phyloP scores from a whole-genome alignment of 2,888 invertebrate species.

The Matsumyia berberina region DNA sequence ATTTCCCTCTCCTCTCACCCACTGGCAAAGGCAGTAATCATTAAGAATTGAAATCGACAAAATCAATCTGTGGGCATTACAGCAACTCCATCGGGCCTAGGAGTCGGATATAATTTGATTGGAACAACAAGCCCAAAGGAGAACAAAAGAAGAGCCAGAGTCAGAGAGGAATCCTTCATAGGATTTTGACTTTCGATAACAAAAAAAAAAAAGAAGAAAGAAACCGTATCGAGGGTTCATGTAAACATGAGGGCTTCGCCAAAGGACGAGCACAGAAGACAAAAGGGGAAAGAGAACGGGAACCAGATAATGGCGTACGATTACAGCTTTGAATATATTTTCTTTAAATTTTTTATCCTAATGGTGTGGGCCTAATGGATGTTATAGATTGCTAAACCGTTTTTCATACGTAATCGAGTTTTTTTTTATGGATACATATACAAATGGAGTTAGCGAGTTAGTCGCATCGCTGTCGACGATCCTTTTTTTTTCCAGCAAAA shows the following conservation, averaged over 20 bases:
- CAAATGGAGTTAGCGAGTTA: constrained; percentile 16
- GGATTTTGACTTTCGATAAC: constrained; percentile 9
- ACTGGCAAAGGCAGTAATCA: no score
- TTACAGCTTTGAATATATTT: constrained; percentile 22
- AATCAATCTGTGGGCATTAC: no score
- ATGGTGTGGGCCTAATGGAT: constrained; percentile 23
- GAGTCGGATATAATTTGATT: neutral
- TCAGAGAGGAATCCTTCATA: constrained; percentile 5
- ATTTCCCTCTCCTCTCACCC: no score
- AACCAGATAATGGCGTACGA: constrained; percentile 23
- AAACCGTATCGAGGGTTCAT: neutral
- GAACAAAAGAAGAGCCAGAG: neutral
- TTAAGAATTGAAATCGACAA: no score
- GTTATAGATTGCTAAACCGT: constrained; percentile 12
- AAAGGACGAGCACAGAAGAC: neutral
- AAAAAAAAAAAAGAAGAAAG: neutral
- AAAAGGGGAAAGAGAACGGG: neutral
- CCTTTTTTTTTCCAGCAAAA: neutral
- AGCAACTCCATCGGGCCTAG: no score
- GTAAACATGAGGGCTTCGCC: neutral
- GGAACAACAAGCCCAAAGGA: neutral
- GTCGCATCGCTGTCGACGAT: constrained; percentile 14
- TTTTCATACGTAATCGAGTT: constrained; percentile 7
- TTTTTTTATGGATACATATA: neutral
- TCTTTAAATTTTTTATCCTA: constrained; percentile 1